A percentile compares a stretch with the other conserved stretches of the same genome.
Evolutionary conservation across 2,888 invertebrate species (phyloP).

Genomic region (Entomobrya multifasciata): DNA sequence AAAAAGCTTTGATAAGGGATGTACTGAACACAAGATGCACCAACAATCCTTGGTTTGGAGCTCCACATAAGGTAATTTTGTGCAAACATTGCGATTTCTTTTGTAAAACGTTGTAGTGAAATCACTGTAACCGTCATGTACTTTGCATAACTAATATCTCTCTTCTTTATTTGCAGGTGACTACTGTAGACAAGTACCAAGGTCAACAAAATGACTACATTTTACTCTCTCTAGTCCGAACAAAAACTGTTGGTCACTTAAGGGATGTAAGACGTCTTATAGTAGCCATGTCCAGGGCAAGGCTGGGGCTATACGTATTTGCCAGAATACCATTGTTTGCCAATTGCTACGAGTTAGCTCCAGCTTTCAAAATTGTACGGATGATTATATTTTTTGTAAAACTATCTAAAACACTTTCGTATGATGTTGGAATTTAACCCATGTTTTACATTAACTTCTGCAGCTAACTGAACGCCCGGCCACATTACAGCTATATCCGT

Average conservation of each 20-base stretch:
- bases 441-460: no score
- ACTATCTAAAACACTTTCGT: not conserved
- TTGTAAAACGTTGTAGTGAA: no score
- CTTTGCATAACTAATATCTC: conserved; percentile 21
- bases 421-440: no score
- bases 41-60: conserved; percentile 95
- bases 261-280: conserved; percentile 97
- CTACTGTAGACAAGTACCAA: conserved; percentile 99
- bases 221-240: conserved; percentile 96
- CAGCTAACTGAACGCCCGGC: conserved; percentile 91
- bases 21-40: conserved; percentile 96
- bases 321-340: conserved; percentile 95
- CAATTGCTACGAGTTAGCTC: conserved; percentile 98
- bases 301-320: conserved; percentile 97
- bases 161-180: conserved; percentile 85
- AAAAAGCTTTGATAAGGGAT: conserved; percentile 97
- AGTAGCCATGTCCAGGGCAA: conserved; percentile 98
- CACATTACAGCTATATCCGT: conserved; percentile 89
- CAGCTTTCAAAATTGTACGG: conserved; percentile 93
- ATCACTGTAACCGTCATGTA: no score
- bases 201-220: conserved; percentile 99
- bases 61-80: conserved; percentile 93
- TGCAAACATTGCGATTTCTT: no score
- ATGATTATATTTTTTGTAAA: conserved; percentile 21
- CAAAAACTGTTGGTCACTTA: conserved; percentile 98